These are phyloP conservation scores for Prolemur simus DNA, from an alignment of 2,113 vertebrate genomes.

Conservation along the genomic window DNA sequence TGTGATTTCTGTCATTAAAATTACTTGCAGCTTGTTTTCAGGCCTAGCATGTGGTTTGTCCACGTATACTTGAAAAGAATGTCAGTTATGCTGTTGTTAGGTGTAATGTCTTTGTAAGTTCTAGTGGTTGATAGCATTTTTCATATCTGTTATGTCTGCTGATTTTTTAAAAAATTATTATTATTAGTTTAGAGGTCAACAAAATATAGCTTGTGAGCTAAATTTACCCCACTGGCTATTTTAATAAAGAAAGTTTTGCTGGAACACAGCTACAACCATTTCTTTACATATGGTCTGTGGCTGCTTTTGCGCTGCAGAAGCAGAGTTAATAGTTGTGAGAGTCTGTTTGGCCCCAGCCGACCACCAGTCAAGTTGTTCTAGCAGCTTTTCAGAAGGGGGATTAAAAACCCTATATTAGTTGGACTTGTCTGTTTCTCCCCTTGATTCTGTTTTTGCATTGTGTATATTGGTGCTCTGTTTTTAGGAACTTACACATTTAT, in stretches of 20 bases:
- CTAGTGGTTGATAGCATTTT: not conserved
- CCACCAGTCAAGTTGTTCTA: not conserved
- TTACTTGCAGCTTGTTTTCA: not conserved
- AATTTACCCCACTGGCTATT: not conserved
- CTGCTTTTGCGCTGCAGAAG: not conserved
- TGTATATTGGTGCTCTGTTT: not conserved
- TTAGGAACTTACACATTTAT: not conserved
- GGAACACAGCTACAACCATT: not conserved
- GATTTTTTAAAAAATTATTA: not conserved
- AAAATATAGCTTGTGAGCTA: not conserved
- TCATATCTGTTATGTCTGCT: not conserved
- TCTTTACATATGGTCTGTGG: not conserved
- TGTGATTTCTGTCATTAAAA: conserved; percentile 6
- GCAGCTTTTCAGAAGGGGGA: not conserved
- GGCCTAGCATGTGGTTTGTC: not conserved
- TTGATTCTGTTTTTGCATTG: not conserved
- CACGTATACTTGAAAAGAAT: not conserved
- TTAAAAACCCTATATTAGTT: not conserved
- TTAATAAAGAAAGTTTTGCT: not conserved
- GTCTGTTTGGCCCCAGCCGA: not conserved
- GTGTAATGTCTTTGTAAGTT: not conserved
- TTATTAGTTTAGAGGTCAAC: not conserved
- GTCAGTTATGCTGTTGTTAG: not conserved
- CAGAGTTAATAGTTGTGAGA: not conserved
- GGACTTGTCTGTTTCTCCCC: not conserved